Conservation (phyloP, 2,797 vertebrate species). For the Gobio occitaniae region DNA sequence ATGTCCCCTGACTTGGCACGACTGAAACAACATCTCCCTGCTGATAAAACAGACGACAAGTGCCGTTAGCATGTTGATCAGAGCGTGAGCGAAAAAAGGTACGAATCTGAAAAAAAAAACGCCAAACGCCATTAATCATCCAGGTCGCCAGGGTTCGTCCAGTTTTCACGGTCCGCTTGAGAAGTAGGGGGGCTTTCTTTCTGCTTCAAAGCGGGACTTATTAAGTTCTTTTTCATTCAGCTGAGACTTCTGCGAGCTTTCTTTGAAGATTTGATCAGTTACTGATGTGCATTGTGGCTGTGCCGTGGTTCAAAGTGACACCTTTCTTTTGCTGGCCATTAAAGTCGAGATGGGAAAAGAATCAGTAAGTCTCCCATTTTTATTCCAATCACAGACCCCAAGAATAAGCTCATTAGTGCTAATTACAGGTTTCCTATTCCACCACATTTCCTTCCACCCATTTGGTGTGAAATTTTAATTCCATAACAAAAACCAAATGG, state of each 20-base stretch:
- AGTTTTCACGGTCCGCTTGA: slow-evolving; percentile 70
- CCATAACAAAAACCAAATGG: slow-evolving; percentile 64
- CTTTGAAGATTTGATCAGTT: slow-evolving; percentile 82
- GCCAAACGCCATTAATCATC: slow-evolving; percentile 77
- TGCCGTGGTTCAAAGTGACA: slow-evolving; percentile 76
- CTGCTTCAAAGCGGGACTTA: slow-evolving; percentile 78
- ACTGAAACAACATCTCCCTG: slow-evolving; percentile 34
- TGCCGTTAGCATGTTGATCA: neutral
- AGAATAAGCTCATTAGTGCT: slow-evolving; percentile 77
- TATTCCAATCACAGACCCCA: slow-evolving; percentile 68
- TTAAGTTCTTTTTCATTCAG: slow-evolving; percentile 78
- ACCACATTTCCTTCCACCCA: slow-evolving; percentile 63
- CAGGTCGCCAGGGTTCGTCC: slow-evolving; percentile 72
- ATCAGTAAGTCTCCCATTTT: slow-evolving; percentile 72
- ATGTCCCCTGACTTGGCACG: slow-evolving; percentile 13
- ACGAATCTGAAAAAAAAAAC: slow-evolving; percentile 71
- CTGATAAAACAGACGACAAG: slow-evolving; percentile 16
- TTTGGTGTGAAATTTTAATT: slow-evolving; percentile 68
- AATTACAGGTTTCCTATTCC: slow-evolving; percentile 75
- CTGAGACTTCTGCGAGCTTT: slow-evolving; percentile 67
- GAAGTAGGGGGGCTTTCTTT: slow-evolving; percentile 53
- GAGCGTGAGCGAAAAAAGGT: slow-evolving; percentile 62
- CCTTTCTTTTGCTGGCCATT: slow-evolving; percentile 73
- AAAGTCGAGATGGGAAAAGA: slow-evolving; percentile 67
- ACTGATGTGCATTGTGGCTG: slow-evolving; percentile 72